Base-by-base conservation (phyloP, 1,140 invertebrate species). In the Cyphomyrmex costatus region DNA sequence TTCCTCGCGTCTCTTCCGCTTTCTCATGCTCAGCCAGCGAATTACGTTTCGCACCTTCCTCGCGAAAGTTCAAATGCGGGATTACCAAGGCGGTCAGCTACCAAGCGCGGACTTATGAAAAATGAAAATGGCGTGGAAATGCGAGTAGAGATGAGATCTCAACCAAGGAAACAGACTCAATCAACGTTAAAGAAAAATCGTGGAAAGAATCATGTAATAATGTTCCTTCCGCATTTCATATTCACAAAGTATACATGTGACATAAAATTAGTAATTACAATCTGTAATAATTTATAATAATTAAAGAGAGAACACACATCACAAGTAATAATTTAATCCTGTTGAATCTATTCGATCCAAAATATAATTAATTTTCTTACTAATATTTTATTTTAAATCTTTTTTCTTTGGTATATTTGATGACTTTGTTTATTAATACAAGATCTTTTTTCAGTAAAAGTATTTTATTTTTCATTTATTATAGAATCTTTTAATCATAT, bases 31-130 rank as follows among this genome's bases (percentile, higher is more conserved):
- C 68, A 56, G 71, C 89, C 90, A 91, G 88, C 87, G 88, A 91
- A 89, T 92, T 91, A 89, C 86, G 85, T 88, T 92, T 92, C 89
- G 83, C 89, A 82, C 85, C 51, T 83, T 87, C 68, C 84, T 88
- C 86, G 74, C 78, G 80, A 82, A 90, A 90, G 85, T 91, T 90
- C 85, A 89, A 77, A 89, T 90, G 88, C 78, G 86, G 86, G 71
- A 88, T 91, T 90, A 90, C 71, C 76, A 53, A 78, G 76, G 79
- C 84, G 83, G 89, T 83, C 86, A 79, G 65, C 73, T 76, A 71
- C 70, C 86, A 66, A 84, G 88, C 80, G 58, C 58, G 51, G 71
- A 68, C 76, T 90, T 86, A 83, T 90, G 78, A 71, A 88, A 90
- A 86, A 78, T 61, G 83, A 68, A 84, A 88, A 68, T 74, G 68